Base-by-base conservation (phyloP, 2,797 vertebrate genomes). In the Ctenosaura bakeri region DNA sequence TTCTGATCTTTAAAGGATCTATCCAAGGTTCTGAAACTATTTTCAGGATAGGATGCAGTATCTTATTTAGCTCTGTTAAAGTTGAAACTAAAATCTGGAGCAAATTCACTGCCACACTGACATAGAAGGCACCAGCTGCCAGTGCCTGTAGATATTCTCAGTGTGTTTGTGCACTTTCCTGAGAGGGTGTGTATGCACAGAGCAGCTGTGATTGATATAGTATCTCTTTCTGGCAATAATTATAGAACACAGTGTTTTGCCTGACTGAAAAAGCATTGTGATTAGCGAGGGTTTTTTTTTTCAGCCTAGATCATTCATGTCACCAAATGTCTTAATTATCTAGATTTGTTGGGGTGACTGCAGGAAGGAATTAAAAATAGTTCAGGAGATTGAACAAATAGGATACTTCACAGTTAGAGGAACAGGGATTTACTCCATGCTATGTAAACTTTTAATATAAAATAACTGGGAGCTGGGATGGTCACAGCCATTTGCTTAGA, bases 201-300 rank as follows among this genome's bases (percentile, higher is more conserved):
- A 78, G 1, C 18, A 90, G 54, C 46, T 56, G 50, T 56, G 71
- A 69, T 32, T 77, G 56, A 83, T 18, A 0, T 74, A 89, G 85
- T 71, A 46, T 82, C 1, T 88, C 0, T 77, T 9, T 83, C 85
- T 80, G 24, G 24, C 42, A 42, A 90, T 76, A 64, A 0, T 0
- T 86, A 32, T 0, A 0, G 69, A 92, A 90, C n/a, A 0, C 0
- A 26, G 77, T 84, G 6, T 62, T 1, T 1, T 50, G 1, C 77
- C 77, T 71, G 62, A 81, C 0, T 83, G 56, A 87, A 1, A 80
- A 82, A 76, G 80, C 69, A 87, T 52, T 69, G 73, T 89, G 81
- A 22, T 46, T 74, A 90, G 26, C 52, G 77, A 82, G 69, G 54
- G 3, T 69, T 56, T 8, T 59, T 32, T 32, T 46, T 79, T 14